Evolutionary conservation across 2,888 invertebrate species (phyloP), one percentile per base, ranked within the genome.

Genomic region (Drosophila mimica): DNA sequence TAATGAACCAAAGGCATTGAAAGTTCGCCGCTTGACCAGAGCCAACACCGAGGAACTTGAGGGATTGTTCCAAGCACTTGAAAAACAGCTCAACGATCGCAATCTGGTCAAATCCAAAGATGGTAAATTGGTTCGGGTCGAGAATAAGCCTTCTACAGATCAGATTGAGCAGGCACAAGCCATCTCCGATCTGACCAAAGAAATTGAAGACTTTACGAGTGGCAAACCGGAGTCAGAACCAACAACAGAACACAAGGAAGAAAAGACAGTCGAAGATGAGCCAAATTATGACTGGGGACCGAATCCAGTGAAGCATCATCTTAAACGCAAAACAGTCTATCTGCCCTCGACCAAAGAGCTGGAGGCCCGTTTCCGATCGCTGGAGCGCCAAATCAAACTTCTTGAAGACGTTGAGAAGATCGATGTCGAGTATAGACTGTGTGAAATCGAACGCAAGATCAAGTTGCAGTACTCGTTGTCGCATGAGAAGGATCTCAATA

Each of bases 21-120:
- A 91, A 34, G 90, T 92, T 0, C 87, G 92, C 7, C 82, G 92
- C 4, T 68, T 92, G 33, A 92, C 92, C 34, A 83, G 92, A 51
- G 92, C 92, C 43, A 92, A 92, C 53, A 92, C 92, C 0, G 92
- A 92, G 68, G 92, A 92, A 4, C 71, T 92, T 3, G 92, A 92
- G 51, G 91, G 76, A 7, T 71, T 92, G 4, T 91, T 92, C 28
- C 87, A 91, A 57, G 92, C 92, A 3, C 77, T 92, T 0, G 92
- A 92, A 70, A 91, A 91, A 13, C 92, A 92, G 49, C 81, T 92
- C 2, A 91, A 70, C 43, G 82, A 91, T 36, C 79, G 92, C 2
- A 88, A 88, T 58, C 83, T 91, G 0, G 67, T 89, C n/a, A 88
- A 85, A 54, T 82, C 82, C 15, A 79, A 85, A 30, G 84, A 88